These are phyloP conservation scores for Xenopus petersii DNA, from an alignment of 2,797 vertebrate species.

Conservation along the genomic window DNA sequence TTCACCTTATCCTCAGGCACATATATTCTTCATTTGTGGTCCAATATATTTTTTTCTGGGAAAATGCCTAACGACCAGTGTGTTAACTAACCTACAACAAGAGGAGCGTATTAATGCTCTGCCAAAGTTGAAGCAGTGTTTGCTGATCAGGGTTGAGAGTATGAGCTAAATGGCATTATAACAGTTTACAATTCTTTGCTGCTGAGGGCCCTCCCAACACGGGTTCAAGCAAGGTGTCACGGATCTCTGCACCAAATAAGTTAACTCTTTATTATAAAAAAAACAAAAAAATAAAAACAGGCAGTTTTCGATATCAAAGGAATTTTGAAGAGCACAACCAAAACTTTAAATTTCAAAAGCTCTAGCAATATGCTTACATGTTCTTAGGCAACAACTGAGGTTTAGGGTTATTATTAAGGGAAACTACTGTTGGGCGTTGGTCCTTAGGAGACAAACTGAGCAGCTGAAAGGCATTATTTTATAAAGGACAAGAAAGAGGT, in stretches of 20 bases:
- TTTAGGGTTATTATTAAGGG: slow-evolving; percentile 3
- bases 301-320: too few relatives aligned
- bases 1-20: too few relatives aligned
- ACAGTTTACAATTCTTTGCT: slow-evolving; percentile 16
- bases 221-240: neutral
- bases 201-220: neutral
- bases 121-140: too few relatives aligned
- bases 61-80: too few relatives aligned
- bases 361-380: slow-evolving; percentile 18
- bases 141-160: too few relatives aligned
- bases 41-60: too few relatives aligned
- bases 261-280: neutral
- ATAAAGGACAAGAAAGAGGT: slow-evolving; percentile 28
- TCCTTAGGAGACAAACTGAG: slow-evolving; percentile 44
- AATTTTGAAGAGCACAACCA: too few relatives aligned
- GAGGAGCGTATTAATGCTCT: too few relatives aligned
- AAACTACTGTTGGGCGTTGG: slow-evolving; percentile 32
- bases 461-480: slow-evolving; percentile 44
- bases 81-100: too few relatives aligned
- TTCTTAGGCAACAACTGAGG: slow-evolving; percentile 10
- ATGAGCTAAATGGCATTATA: too few relatives aligned
- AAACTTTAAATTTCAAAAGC: slow-evolving; percentile 1
- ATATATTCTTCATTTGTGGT: too few relatives aligned
- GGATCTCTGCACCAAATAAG: neutral
- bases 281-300: too few relatives aligned